These are phyloP conservation scores for Sander lucioperca DNA, from an alignment of 2,113 vertebrate genomes.

Conservation along the genomic window DNA sequence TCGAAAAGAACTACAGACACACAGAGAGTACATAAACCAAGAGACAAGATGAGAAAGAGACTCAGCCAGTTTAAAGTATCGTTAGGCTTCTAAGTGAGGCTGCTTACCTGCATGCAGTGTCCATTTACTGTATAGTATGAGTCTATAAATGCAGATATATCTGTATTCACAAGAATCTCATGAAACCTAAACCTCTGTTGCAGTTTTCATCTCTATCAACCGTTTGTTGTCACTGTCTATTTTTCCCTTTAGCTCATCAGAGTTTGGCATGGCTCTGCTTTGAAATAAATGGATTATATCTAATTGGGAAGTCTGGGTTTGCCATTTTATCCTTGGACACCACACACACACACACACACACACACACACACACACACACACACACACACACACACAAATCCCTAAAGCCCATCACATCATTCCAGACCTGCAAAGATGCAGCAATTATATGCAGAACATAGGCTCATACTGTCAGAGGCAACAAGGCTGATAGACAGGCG, in stretches of 20 bases:
- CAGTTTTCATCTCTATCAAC: constrained; percentile 21
- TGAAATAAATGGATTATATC: constrained; percentile 70
- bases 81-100: constrained; percentile 12
- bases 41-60: constrained; percentile 37
- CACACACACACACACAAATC: constrained; percentile 55
- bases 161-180: constrained; percentile 12
- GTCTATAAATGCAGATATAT: constrained; percentile 2
- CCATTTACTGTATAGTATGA: neutral
- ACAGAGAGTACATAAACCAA: constrained; percentile 45
- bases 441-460: constrained; percentile 68
- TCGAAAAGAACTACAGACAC: constrained; percentile 55
- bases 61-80: constrained; percentile 19
- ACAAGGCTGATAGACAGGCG: constrained; percentile 56
- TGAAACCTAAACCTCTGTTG: constrained; percentile 25
- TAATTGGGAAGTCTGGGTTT: constrained; percentile 72
- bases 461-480: constrained; percentile 58
- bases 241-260: constrained; percentile 51
- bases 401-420: constrained; percentile 67
- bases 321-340: constrained; percentile 60
- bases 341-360: constrained; percentile 40
- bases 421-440: constrained; percentile 59
- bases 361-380: constrained; percentile 34
- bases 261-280: constrained; percentile 50
- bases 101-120: constrained; percentile 31
- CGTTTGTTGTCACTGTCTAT: constrained; percentile 17